Percentiles rank a stretch among this genome's conserved stretches.
Conservation (phyloP, 2,888 invertebrate genomes). For the Artemia sp. region DNA sequence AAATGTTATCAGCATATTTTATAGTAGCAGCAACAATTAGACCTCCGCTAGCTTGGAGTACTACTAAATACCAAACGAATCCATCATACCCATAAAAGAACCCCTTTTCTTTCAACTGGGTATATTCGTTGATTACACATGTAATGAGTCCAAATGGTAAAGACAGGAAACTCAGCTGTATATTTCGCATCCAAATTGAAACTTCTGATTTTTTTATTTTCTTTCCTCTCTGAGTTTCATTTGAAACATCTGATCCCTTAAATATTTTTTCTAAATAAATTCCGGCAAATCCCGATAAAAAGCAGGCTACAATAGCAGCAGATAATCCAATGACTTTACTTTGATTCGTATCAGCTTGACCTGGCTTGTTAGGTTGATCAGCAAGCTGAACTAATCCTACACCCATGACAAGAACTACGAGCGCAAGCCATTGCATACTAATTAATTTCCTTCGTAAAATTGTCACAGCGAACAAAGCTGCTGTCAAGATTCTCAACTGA, state of each 20-base stretch:
- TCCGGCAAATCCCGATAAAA: slow-evolving; percentile 90
- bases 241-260: slow-evolving; percentile 36
- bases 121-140: slow-evolving; percentile 51
- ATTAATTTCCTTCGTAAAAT: slow-evolving; percentile 60
- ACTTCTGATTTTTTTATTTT: slow-evolving; percentile 45
- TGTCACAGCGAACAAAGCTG: slow-evolving; percentile 82
- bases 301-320: slow-evolving; percentile 68
- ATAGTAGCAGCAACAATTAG: slow-evolving; percentile 93
- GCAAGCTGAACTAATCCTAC: slow-evolving; percentile 63
- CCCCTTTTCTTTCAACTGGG: slow-evolving; percentile 44
- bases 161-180: slow-evolving; percentile 81
- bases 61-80: slow-evolving; percentile 56
- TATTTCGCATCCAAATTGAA: slow-evolving; percentile 83
- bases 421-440: slow-evolving; percentile 67
- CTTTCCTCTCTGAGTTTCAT: too few relatives aligned
- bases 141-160: slow-evolving; percentile 71
- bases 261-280: slow-evolving; percentile 97
- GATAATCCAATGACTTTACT: slow-evolving; percentile 58
- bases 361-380: slow-evolving; percentile 33
- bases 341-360: slow-evolving; percentile 34
- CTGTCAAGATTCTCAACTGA: slow-evolving; percentile 88
- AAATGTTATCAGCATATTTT: slow-evolving; percentile 97
- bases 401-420: slow-evolving; percentile 50
- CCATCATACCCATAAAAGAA: slow-evolving; percentile 48
- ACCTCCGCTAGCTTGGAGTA: slow-evolving; percentile 84